Base-by-base conservation (phyloP, 2,113 vertebrate species). In the Mormyrus iriodes region DNA sequence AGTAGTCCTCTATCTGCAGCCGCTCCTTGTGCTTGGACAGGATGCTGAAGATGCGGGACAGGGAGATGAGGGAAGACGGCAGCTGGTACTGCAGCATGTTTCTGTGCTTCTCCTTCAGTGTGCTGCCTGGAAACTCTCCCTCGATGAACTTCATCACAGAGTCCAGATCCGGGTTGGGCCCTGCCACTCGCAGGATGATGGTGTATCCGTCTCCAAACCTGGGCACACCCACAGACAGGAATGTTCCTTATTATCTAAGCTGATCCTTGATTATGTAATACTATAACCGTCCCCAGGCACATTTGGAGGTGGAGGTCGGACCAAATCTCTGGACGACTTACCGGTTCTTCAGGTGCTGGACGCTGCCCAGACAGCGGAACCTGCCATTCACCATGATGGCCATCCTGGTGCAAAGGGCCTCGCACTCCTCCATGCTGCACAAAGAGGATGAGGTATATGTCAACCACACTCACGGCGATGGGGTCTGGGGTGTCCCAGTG, bases 21-120 rank as follows among this genome's bases (percentile, higher is more conserved):
- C 93, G 94, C 86, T 97, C 97, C 91, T 98, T 99, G 92, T 98
- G 97, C 88, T 97, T 95, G 91, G 98, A 97, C 24, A 99, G 97
- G 92, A 97, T 96, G 94, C 96, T 97, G 94, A 99, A 99, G 95
- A 99, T 98, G 95, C 96, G 97, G 0, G 97, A 95, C 90, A 99
- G 94, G 0, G 98, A 98, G 12, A 97, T 97, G 49, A 96, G 96
- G 0, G 97, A 97, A 0, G 98, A 98, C 0, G 98, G 97, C 90
- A 99, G 97, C 94, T 99, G 98, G 92, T 99, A 99, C 91, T 99
- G 98, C 7, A 99, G 95, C 97, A 99, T 98, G 94, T 97, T 99
- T 15, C 98, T 92, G 92, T 99, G 98, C 27, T 97, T 97, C 93
- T 99, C 98, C 92, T 99, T 99, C 83, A 99, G 94, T 17, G 97